A percentile compares a stretch with the other conserved stretches of the same genome.
These are phyloP conservation scores for Papilio machaon DNA, from an alignment of 1,140 invertebrate genomes.

Conservation along the genomic window DNA sequence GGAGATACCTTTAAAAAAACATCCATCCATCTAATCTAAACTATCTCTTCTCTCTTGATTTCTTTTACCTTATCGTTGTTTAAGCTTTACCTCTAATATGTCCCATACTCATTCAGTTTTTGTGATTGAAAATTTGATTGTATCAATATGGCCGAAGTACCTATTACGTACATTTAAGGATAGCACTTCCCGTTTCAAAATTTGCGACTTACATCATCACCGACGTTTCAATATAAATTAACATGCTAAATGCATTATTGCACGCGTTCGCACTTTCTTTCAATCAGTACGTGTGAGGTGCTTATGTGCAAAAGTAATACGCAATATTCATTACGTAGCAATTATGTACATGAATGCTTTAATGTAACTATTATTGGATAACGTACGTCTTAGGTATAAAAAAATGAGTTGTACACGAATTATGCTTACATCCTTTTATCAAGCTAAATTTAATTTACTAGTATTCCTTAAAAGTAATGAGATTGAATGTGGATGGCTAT, in stretches of 20 bases:
- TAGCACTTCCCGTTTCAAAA: constrained; percentile 24
- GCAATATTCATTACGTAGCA: constrained; percentile 5
- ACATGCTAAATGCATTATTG: constrained; percentile 33
- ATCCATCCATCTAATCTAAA: too few relatives aligned
- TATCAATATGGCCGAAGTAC: not conserved
- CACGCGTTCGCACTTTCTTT: constrained; percentile 30
- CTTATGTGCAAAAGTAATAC: constrained; percentile 4
- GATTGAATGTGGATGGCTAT: too few relatives aligned
- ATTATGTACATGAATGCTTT: constrained; percentile 13
- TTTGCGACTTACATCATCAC: constrained; percentile 35
- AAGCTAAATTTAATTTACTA: too few relatives aligned
- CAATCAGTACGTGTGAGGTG: constrained; percentile 24
- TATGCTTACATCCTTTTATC: not conserved
- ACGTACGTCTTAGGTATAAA: not conserved
- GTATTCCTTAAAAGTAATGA: too few relatives aligned
- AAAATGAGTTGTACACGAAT: not conserved
- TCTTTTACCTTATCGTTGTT: too few relatives aligned
- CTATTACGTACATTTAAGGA: not conserved
- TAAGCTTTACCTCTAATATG: too few relatives aligned
- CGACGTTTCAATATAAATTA: constrained; percentile 26
- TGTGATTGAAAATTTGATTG: not conserved
- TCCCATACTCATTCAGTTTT: not conserved
- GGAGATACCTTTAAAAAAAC: too few relatives aligned
- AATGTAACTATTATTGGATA: not conserved
- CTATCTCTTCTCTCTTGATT: too few relatives aligned